Percentiles rank a stretch among this genome's conserved stretches.
phyloP scores from a whole-genome alignment of 2,113 vertebrate genomes.

The Montifringilla adamsi region DNA sequence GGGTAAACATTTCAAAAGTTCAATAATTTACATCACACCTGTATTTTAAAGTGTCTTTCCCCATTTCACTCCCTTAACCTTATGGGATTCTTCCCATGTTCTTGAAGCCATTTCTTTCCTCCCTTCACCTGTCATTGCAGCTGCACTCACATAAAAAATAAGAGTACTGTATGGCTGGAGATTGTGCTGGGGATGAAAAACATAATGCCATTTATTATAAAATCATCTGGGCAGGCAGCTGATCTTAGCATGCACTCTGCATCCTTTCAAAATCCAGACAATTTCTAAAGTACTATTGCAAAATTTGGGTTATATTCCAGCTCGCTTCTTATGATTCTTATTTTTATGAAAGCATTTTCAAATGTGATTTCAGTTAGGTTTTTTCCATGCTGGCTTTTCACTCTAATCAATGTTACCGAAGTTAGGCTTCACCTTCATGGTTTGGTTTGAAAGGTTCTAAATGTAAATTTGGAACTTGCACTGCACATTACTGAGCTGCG shows the following conservation, averaged over 20 bases:
- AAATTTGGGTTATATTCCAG: background rate
- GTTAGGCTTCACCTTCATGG: background rate
- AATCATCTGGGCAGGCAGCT: background rate
- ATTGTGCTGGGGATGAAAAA: conserved; percentile 1
- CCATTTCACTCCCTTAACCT: background rate
- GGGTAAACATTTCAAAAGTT: conserved; percentile 44
- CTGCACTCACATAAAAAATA: background rate
- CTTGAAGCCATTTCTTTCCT: background rate
- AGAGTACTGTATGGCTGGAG: background rate
- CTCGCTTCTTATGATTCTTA: background rate
- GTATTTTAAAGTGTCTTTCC: conserved; percentile 28
- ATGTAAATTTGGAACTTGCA: background rate
- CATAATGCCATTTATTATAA: background rate
- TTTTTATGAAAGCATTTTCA: background rate
- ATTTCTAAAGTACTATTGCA: background rate
- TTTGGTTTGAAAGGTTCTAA: background rate
- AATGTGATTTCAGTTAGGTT: background rate
- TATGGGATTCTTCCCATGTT: conserved; percentile 5
- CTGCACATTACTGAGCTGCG: background rate
- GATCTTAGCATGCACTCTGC: background rate
- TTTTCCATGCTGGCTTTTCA: background rate
- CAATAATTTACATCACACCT: conserved; percentile 43
- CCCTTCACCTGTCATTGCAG: background rate
- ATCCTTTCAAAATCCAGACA: background rate
- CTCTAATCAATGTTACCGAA: background rate